These are phyloP conservation scores for Acanthopleura granulata DNA, from an alignment of 2,888 invertebrate genomes.

Conservation along the genomic window DNA sequence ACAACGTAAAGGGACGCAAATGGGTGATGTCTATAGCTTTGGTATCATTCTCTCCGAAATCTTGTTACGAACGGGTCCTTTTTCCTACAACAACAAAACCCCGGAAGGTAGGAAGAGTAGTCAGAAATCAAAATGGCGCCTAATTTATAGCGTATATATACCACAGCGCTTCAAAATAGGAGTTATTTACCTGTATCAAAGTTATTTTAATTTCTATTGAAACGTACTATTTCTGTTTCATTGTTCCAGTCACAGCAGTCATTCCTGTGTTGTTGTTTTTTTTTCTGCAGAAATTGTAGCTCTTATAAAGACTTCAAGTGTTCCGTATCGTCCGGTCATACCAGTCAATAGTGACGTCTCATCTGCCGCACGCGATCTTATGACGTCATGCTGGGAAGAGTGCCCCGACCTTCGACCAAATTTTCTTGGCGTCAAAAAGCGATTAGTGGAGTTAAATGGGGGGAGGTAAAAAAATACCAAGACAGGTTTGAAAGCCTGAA, in stretches of 20 bases:
- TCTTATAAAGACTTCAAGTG: background rate
- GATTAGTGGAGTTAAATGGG: slow-evolving; percentile 1
- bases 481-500: too few relatives aligned
- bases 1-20: background rate
- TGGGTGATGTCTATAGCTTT: slow-evolving; percentile 54
- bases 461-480: slow-evolving; percentile 4
- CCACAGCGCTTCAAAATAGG: too few relatives aligned
- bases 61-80: slow-evolving; percentile 38
- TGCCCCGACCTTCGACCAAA: slow-evolving; percentile 33
- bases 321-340: slow-evolving; percentile 7
- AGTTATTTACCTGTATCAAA: too few relatives aligned
- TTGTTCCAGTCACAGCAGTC: too few relatives aligned
- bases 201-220: too few relatives aligned
- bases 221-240: too few relatives aligned
- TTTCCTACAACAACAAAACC: slow-evolving; percentile 29
- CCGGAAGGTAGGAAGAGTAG: slow-evolving; percentile 33
- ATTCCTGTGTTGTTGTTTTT: too few relatives aligned
- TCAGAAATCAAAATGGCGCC: too few relatives aligned
- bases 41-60: slow-evolving; percentile 54
- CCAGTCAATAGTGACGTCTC: background rate
- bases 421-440: slow-evolving; percentile 26
- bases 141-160: too few relatives aligned
- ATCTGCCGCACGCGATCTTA: slow-evolving; percentile 13
- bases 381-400: slow-evolving; percentile 36
- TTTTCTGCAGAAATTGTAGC: slow-evolving; percentile 7